Base-by-base conservation (phyloP, 2,888 invertebrate genomes). In the Ennomos fuscantarius region DNA sequence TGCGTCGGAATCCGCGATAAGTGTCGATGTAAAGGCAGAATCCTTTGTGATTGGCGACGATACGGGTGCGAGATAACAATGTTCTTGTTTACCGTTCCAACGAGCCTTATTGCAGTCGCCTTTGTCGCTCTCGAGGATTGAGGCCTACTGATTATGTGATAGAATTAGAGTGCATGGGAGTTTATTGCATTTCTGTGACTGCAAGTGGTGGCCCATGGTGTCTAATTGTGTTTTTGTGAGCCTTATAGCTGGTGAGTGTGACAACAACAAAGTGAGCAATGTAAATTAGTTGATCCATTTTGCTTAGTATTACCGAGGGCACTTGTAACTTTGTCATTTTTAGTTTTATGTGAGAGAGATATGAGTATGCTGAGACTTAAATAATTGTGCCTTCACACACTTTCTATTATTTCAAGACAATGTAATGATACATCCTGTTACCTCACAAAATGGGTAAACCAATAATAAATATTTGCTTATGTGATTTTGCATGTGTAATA, bases 21-120 rank as follows among this genome's bases (percentile, higher is more conserved):
- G 75, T 82, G 79, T 80, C 82, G 81, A 78, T 82, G 68, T 70
- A 65, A 76, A 79, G 77, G 75, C 77, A 77, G 78, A 81, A 86
- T 87, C 83, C 90, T 89, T 91, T 89, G 89, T 90, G 87, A 84
- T 82, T 75, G 72, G 77, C 73, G 76, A 77, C 75, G 83, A 82
- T 84, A 82, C 72, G 75, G 68, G 73, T 65, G 65, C 51, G 62
- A 83, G 88, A 89, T 91, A 89, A 87, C 79, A 70, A 74, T 72
- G 59, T 69, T 78, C 77, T 83, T 88, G 86, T 88, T 86, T 88
- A 87, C 81, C 76, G 81, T 80, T 79, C 70, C 69, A 54, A 57
- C 65, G 70, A 67, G 68, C 66, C 72, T 75, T 74, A 79, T 73
- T 74, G 73, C 74, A 72, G 63, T 78, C 66, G 68, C 69, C 70